Conservation (phyloP, 92 coral and sea anemone genomes). For the Porites cylindrica region DNA sequence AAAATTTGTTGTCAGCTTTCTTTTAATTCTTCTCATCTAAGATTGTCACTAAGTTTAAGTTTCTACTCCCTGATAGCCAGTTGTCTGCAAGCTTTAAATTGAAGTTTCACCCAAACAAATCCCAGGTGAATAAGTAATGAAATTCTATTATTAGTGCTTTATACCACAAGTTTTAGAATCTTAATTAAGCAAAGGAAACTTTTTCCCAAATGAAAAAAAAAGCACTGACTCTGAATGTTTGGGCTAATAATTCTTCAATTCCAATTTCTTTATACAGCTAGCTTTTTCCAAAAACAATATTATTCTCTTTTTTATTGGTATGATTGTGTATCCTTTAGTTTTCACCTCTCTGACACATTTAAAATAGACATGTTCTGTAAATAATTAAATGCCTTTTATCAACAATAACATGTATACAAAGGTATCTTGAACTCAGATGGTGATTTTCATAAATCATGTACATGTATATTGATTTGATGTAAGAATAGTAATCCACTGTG, state of each 20-base stretch:
- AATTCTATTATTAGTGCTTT: neutral
- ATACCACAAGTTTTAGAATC: neutral
- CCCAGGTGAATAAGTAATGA: conserved; percentile 4
- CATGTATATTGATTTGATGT: too few species aligned
- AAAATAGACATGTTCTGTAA: conserved; percentile 18
- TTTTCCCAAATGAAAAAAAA: neutral
- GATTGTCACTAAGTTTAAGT: too few species aligned
- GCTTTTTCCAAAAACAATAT: too few species aligned
- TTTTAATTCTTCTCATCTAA: too few species aligned
- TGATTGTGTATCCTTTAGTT: too few species aligned
- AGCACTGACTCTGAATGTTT: neutral
- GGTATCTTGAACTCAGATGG: neutral
- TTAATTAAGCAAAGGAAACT: neutral
- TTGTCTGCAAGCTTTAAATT: too few species aligned
- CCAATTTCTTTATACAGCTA: too few species aligned
- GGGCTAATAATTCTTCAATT: neutral
- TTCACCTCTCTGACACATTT: neutral
- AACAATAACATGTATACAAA: too few species aligned
- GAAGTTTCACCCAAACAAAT: neutral
- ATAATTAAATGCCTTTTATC: conserved; percentile 4
- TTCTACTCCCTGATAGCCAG: too few species aligned
- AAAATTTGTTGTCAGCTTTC: too few species aligned
- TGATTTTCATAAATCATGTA: neutral
- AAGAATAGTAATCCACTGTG: neutral
- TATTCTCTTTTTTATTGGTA: too few species aligned